Base-by-base conservation (phyloP, 2,888 invertebrate species). In the Halictus ligatus region DNA sequence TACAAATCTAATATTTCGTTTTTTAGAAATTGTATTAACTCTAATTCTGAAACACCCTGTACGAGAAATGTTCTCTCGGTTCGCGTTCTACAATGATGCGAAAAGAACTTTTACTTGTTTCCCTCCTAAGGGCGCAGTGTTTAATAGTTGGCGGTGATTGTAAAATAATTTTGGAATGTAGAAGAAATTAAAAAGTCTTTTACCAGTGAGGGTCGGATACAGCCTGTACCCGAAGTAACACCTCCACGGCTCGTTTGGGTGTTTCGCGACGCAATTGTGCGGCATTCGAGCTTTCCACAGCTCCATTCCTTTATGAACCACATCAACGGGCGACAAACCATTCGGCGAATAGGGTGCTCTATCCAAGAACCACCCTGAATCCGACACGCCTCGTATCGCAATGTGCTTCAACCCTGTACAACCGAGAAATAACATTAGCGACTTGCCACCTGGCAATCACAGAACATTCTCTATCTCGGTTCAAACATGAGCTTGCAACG, bases 341-440 rank as follows among this genome's bases (percentile, higher is more conserved):
- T 97, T 96, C 0, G 97, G 96, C 2, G 96, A 96, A 93, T 97
- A 98, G 0, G 98, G 98, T 46, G 98, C 97, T 85, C 98, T 96
- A 94, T 99, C 99, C 83, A 99, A 96, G 94, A 99, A 99, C 99
- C 99, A 99, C 29, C 99, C 99, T 0, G 99, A 99, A 95, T 99
- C 99, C 1, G 98, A 97, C 12, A 99, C 97, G 0, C 98, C 99
- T 5, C 98, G 96, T 15, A 99, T 98, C 0, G 96, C 96, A 21
- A 98, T 96, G 80, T 96, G 96, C 60, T 96, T 95, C 81, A 94
- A 84, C 10, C 92, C 93, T 94, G 60, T 21, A 76, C 18, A 82
- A 82, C 25, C 75, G 67, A 40, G 6, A 18, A 35, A 48, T 35
- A 60, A 46, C 67, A 67, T 67, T 67, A 67, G 67, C 35, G 21